Evolutionary conservation across 2,797 vertebrate genomes (phyloP).

Genomic region (Hydrophis major): DNA sequence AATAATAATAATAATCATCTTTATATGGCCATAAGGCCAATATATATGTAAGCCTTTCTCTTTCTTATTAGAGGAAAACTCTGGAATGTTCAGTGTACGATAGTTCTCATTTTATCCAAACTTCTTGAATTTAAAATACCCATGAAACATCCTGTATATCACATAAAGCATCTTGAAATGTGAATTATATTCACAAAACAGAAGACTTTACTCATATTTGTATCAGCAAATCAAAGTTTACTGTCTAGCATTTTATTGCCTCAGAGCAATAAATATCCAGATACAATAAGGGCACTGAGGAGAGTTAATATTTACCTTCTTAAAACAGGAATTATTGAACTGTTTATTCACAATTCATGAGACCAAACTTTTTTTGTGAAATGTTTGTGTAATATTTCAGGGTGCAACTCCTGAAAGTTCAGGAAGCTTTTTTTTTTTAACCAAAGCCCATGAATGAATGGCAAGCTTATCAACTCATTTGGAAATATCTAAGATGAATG

Average conservation of each 20-base stretch:
- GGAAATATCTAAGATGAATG: conserved; percentile 25
- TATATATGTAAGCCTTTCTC: not conserved
- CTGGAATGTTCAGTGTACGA: not conserved
- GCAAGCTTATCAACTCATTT: not conserved
- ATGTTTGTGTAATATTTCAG: conserved; percentile 14
- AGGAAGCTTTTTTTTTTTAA: not conserved
- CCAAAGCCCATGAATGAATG: not conserved
- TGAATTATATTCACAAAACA: not conserved
- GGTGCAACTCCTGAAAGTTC: not conserved
- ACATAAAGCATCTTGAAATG: not conserved
- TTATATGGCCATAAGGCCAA: not conserved
- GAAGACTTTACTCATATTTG: not conserved
- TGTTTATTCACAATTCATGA: not conserved
- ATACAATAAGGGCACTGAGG: not conserved
- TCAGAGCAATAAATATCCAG: not conserved
- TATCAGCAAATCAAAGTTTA: not conserved
- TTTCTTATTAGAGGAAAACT: not conserved
- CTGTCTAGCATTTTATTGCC: not conserved
- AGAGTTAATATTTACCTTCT: not conserved
- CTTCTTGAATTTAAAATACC: not conserved
- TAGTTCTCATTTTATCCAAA: not conserved
- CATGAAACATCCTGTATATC: not conserved
- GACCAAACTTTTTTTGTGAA: not conserved
- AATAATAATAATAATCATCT: not conserved
- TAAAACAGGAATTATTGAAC: not conserved